Evolutionary conservation across 2,113 vertebrate genomes (phyloP).

Genomic region (Corydoras maculifer): DNA sequence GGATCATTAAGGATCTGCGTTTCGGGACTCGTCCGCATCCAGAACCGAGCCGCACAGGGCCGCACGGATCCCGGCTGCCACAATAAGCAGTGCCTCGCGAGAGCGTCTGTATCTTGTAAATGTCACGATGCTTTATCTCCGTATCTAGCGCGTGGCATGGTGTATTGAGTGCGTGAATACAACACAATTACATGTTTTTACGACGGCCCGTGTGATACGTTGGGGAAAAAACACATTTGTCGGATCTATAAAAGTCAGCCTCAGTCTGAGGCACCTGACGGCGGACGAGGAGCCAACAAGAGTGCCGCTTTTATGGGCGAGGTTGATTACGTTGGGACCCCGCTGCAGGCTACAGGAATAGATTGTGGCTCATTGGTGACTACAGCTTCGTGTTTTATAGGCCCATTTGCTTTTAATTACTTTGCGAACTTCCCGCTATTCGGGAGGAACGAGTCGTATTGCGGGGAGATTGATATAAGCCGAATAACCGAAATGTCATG

Average conservation of each 20-base stretch:
- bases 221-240: constrained; percentile 45
- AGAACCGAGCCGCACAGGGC: too few relatives aligned
- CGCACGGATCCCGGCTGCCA: too few relatives aligned
- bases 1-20: too few relatives aligned
- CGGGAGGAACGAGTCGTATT: constrained; percentile 44
- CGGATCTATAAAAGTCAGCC: constrained; percentile 52
- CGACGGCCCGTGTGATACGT: constrained; percentile 40
- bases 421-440: constrained; percentile 54
- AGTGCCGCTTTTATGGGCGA: constrained; percentile 55
- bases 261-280: constrained; percentile 54
- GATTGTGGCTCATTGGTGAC: constrained; percentile 40
- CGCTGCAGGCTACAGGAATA: constrained; percentile 46
- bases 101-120: constrained; percentile 30
- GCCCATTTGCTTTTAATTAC: constrained; percentile 62
- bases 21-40: too few relatives aligned
- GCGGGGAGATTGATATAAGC: background rate
- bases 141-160: constrained; percentile 31
- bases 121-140: constrained; percentile 54
- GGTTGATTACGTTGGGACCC: constrained; percentile 57
- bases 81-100: background rate
- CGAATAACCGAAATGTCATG: too few relatives aligned
- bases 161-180: constrained; percentile 25
- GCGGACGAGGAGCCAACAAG: constrained; percentile 49
- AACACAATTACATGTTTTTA: constrained; percentile 52
- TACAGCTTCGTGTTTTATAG: constrained; percentile 53